phyloP scores from a whole-genome alignment of 2,113 vertebrate genomes.

The Lontra canadensis region DNA sequence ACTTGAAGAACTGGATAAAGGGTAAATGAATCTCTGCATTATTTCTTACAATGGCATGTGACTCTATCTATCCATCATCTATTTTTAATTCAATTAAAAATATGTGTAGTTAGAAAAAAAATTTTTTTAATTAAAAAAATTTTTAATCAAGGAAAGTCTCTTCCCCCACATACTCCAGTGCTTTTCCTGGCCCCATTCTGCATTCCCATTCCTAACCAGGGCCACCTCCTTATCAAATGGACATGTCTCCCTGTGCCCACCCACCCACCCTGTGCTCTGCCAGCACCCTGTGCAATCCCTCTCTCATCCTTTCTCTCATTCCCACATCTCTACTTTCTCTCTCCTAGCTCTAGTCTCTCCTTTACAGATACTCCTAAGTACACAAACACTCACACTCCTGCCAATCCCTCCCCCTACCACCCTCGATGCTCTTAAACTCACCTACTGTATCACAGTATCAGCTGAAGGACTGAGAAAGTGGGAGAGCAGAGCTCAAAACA shows the following conservation, averaged over 20 bases:
- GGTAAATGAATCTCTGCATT: not conserved
- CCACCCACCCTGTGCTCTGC: not conserved
- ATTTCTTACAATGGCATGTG: not conserved
- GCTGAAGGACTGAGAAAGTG: not conserved
- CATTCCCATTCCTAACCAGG: not conserved
- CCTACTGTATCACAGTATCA: constrained; percentile 35
- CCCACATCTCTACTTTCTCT: not conserved
- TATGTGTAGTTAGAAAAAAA: not conserved
- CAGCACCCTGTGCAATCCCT: not conserved
- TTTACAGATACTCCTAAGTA: not conserved
- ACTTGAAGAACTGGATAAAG: not conserved
- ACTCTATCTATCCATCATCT: not conserved
- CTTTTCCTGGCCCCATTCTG: not conserved
- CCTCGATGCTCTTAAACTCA: constrained; percentile 43
- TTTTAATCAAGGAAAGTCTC: not conserved
- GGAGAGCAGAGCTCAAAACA: constrained; percentile 1
- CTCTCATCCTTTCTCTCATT: not conserved
- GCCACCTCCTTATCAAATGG: not conserved
- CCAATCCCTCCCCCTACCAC: not conserved
- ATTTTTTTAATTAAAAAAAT: not conserved
- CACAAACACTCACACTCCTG: not conserved
- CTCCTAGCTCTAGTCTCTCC: not conserved
- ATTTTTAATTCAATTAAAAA: not conserved
- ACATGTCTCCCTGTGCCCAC: not conserved
- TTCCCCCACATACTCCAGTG: not conserved